Conservation (phyloP, 2,797 vertebrate species). For the Sciurus carolinensis region DNA sequence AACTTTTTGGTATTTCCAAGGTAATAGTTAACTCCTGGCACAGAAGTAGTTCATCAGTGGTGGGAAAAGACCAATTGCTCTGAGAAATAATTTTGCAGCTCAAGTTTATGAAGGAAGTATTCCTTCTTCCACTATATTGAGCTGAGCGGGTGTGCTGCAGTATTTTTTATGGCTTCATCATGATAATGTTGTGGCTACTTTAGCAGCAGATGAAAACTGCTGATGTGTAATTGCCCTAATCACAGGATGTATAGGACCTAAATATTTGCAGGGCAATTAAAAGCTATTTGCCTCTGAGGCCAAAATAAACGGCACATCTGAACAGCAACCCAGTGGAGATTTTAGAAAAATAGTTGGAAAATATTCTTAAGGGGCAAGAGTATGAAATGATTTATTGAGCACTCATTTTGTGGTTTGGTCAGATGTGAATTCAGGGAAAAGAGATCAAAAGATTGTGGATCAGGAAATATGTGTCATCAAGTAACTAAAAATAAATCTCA, state of each 20-base stretch:
- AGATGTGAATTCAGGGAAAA: not conserved
- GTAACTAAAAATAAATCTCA: slow-evolving; percentile 70
- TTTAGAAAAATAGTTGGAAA: not conserved
- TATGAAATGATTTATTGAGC: slow-evolving; percentile 73
- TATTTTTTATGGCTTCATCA: slow-evolving; percentile 67
- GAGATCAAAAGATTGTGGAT: slow-evolving; percentile 55
- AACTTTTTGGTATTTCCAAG: slow-evolving; percentile 73
- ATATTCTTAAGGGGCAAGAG: slow-evolving; percentile 61
- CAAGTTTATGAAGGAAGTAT: slow-evolving; percentile 22
- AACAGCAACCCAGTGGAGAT: slow-evolving; percentile 36
- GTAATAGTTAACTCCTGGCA: slow-evolving; percentile 60
- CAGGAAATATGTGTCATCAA: slow-evolving; percentile 66
- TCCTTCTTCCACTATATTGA: slow-evolving; percentile 52
- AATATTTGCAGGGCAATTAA: slow-evolving; percentile 83
- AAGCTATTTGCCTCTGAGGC: slow-evolving; percentile 76
- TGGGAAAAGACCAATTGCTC: slow-evolving; percentile 59
- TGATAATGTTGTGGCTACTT: slow-evolving; percentile 79
- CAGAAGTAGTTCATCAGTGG: slow-evolving; percentile 58
- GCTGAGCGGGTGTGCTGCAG: not conserved
- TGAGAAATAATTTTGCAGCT: slow-evolving; percentile 64
- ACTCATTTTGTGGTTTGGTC: slow-evolving; percentile 76
- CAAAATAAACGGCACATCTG: slow-evolving; percentile 68
- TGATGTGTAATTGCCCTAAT: slow-evolving; percentile 85
- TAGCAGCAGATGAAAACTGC: slow-evolving; percentile 80
- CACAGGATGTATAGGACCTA: slow-evolving; percentile 86